Conservation (phyloP, 2,113 vertebrate genomes). For the Melanocharis versteri region DNA sequence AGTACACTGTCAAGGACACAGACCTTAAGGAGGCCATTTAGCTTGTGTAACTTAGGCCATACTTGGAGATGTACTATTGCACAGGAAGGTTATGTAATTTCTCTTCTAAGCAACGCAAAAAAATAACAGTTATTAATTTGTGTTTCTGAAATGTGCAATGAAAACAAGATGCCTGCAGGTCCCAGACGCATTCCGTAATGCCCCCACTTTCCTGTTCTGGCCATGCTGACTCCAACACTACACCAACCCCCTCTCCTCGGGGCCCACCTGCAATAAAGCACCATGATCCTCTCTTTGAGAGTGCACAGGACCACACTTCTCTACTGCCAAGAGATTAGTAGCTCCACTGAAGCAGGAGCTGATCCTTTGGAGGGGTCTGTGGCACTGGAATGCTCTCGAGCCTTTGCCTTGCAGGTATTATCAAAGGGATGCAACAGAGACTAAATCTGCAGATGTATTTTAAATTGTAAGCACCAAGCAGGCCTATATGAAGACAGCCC, state of each 20-base stretch:
- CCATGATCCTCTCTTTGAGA: neutral
- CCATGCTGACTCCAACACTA: neutral
- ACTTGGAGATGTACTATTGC: neutral
- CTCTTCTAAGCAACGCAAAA: neutral
- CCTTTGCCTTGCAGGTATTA: neutral
- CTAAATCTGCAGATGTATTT: slow-evolving; percentile 2
- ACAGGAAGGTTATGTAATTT: neutral
- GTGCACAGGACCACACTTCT: neutral
- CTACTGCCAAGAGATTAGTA: neutral
- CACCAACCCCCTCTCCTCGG: neutral
- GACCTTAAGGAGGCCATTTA: neutral
- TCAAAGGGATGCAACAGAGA: neutral
- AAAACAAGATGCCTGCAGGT: neutral
- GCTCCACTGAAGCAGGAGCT: neutral
- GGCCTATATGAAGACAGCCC: neutral
- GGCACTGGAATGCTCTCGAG: neutral
- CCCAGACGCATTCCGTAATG: neutral
- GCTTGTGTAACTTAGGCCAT: neutral
- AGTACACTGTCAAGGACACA: neutral
- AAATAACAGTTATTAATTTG: neutral
- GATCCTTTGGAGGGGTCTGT: neutral
- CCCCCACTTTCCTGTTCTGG: neutral
- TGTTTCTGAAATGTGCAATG: neutral
- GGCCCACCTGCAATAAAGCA: neutral
- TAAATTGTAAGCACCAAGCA: neutral